Evolutionary conservation across 2,797 vertebrate genomes (phyloP).

Genomic region (Anguilla marmorata): DNA sequence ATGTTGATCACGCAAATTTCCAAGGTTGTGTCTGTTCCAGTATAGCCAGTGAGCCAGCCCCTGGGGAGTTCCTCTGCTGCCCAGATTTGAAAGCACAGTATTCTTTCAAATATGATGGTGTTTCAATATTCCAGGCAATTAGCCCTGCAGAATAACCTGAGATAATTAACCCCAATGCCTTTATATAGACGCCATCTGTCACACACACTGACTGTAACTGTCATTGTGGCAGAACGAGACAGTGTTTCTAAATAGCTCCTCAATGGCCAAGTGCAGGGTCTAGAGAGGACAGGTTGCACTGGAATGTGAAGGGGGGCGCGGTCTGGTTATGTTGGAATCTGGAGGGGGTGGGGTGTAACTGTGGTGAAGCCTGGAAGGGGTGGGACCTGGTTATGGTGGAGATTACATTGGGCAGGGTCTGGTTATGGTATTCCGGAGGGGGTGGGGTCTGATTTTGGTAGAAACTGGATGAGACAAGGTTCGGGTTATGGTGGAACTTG

Average conservation of each 20-base stretch:
- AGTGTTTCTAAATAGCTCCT: neutral
- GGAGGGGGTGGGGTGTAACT: neutral
- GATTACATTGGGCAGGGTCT: neutral
- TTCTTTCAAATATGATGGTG: neutral
- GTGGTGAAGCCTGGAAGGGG: neutral
- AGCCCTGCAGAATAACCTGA: conserved; percentile 9
- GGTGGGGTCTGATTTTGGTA: neutral
- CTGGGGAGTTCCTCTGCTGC: neutral
- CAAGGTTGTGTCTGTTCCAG: neutral
- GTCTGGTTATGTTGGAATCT: neutral
- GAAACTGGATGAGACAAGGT: neutral
- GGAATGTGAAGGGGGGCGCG: neutral
- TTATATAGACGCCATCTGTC: neutral
- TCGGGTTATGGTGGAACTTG: neutral
- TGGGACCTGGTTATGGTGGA: neutral
- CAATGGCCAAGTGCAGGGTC: neutral
- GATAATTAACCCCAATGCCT: conserved; percentile 24
- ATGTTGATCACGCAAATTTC: neutral
- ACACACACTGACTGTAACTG: neutral
- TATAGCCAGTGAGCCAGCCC: neutral
- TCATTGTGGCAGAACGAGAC: neutral
- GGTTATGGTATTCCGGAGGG: neutral
- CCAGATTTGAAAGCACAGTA: neutral
- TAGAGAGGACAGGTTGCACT: neutral
- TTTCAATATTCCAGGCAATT: conserved; percentile 26